A percentile compares a stretch with the other conserved stretches of the same genome.
These are phyloP conservation scores for Coregonus clupeaformis DNA, from an alignment of 2,113 vertebrate species.

Conservation along the genomic window DNA sequence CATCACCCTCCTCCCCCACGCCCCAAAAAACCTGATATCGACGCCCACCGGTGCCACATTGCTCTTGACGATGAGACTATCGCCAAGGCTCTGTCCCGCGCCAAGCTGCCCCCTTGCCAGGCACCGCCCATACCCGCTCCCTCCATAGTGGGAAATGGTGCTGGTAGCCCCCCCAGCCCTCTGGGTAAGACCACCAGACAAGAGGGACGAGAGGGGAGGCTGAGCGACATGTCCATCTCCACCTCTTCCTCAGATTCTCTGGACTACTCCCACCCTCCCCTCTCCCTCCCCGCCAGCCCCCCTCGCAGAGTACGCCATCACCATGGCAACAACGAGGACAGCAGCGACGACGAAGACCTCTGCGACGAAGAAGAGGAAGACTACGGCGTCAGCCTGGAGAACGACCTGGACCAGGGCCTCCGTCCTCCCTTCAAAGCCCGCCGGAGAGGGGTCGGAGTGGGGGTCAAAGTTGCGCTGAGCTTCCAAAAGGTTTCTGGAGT, in stretches of 20 bases:
- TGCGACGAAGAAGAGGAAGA: conserved; percentile 82
- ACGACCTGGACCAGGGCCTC: conserved; percentile 84
- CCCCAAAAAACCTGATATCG: conserved; percentile 75
- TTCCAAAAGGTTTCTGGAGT: conserved; percentile 89
- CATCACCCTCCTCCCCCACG: conserved; percentile 73
- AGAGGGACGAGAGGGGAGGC: conserved; percentile 70
- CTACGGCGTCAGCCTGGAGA: conserved; percentile 84
- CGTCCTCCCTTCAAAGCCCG: conserved; percentile 80
- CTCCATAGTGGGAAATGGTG: conserved; percentile 14
- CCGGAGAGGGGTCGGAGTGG: conserved; percentile 68
- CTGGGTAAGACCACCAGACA: neutral
- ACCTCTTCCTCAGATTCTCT: conserved; percentile 92
- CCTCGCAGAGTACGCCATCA: conserved; percentile 53
- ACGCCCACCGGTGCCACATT: conserved; percentile 70
- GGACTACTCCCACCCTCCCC: conserved; percentile 80
- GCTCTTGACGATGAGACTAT: conserved; percentile 71
- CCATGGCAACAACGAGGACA: conserved; percentile 74
- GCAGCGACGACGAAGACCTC: conserved; percentile 80
- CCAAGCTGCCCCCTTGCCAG: conserved; percentile 62
- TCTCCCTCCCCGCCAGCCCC: conserved; percentile 76
- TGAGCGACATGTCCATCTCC: conserved; percentile 93
- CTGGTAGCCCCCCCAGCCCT: neutral
- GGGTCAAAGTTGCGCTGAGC: conserved; percentile 21
- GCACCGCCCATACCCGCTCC: conserved; percentile 18
- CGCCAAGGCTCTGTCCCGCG: conserved; percentile 70